Percentiles rank a stretch among this genome's conserved stretches.
Conservation (phyloP, 2,113 vertebrate genomes). For the Xiphophorus couchianus region DNA sequence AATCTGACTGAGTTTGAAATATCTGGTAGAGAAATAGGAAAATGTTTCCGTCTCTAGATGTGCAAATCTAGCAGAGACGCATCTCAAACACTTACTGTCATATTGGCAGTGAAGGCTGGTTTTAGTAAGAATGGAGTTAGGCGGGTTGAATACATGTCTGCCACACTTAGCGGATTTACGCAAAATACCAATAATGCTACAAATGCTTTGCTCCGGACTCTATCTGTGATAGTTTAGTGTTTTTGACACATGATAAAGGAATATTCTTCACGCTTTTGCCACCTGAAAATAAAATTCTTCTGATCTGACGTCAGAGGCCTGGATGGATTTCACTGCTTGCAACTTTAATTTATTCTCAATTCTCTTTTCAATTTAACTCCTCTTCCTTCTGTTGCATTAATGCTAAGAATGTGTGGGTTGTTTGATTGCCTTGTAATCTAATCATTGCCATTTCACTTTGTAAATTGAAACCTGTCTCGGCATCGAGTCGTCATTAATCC, state of each 20-base stretch:
- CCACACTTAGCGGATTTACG: too few relatives aligned
- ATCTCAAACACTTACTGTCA: too few relatives aligned
- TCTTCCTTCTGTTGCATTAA: slow-evolving; percentile 1
- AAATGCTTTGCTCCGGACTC: too few relatives aligned
- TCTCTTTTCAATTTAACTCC: background rate
- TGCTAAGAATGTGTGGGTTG: background rate
- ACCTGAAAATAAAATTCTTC: background rate
- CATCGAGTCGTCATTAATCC: background rate
- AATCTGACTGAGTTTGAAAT: too few relatives aligned
- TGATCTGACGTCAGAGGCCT: background rate
- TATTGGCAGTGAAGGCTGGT: background rate
- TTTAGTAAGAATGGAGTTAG: background rate
- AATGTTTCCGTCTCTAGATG: too few relatives aligned
- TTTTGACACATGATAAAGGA: too few relatives aligned
- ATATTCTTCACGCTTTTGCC: too few relatives aligned
- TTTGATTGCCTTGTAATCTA: slow-evolving; percentile 22
- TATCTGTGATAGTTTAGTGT: too few relatives aligned
- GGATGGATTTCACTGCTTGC: background rate
- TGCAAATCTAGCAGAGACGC: too few relatives aligned
- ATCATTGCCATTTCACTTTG: slow-evolving; percentile 20
- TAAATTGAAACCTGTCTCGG: slow-evolving; percentile 10
- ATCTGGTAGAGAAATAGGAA: too few relatives aligned
- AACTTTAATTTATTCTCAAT: background rate
- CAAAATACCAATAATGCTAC: too few relatives aligned
- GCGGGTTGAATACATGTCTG: background rate